Evolutionary conservation across 2,797 vertebrate species (phyloP), one percentile per base, ranked within the genome.

Genomic region (Clarias pachynema): DNA sequence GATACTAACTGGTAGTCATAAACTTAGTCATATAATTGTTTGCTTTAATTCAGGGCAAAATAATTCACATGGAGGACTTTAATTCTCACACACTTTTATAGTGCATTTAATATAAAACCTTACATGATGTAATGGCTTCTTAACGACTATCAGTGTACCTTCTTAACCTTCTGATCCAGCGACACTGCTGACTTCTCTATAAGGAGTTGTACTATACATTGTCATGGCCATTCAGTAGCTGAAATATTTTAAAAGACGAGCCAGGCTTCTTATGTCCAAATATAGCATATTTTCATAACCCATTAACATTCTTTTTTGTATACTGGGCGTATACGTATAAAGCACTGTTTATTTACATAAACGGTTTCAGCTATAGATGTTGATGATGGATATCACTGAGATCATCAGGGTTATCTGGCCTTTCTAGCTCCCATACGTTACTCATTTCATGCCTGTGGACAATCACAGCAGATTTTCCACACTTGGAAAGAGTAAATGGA

Each of bases 401-500:
- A 22, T 56, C 16, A 34, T 18, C 12, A 79, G 22, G 10, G 31
- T 60, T 31, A 62, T 63, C 9, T n/a, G 12, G 2, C n/a, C 40
- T 49, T 53, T 16, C 24, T 53, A 73, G 57, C n/a, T 63, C 14
- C 40, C 20, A 73, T 73, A 37, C 40, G 10, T 31, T 75, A 56
- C 59, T 26, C 22, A 53, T 63, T 85, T 65, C 56, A 80, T 26
- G 75, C 37, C 65, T 72, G 65, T 29, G 26, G 26, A 63, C 22
- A 18, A 73, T 80, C 57, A 63, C 44, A 34, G 20, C 6, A 72
- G 15, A 65, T 49, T 85, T 73, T 85, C 57, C 66, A 62, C 53
- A 34, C n/a, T 53, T 15, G 4, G 26, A 26, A 73, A 22, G 63
- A 81, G 81, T 75, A 44, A 66, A 74, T 81, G 69, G 60, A 85